Conservation (phyloP, 2,797 vertebrate genomes). For the Neopelma chrysocephalum region DNA sequence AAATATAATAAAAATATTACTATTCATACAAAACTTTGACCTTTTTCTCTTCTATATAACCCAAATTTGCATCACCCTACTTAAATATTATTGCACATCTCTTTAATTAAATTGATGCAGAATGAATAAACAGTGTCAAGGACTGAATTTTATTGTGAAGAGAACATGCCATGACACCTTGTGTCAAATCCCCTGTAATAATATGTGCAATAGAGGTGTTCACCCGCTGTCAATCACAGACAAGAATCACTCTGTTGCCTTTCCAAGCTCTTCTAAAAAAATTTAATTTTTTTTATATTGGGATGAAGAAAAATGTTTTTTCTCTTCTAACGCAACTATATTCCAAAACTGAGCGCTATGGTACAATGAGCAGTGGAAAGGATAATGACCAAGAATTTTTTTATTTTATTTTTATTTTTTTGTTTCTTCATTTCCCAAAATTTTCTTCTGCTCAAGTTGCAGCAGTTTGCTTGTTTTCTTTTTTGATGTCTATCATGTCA, state of each 20-base stretch:
- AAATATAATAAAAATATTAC: neutral
- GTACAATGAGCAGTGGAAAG: neutral
- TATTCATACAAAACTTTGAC: neutral
- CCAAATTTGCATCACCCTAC: neutral
- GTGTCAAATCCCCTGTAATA: neutral
- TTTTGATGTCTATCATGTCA: neutral
- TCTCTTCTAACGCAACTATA: neutral
- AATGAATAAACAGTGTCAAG: conserved; percentile 6
- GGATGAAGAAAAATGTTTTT: neutral
- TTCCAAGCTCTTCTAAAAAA: neutral
- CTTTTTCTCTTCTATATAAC: conserved; percentile 1
- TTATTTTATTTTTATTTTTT: neutral
- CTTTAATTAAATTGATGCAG: neutral
- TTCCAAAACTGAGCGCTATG: neutral
- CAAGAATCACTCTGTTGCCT: neutral
- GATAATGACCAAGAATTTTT: neutral
- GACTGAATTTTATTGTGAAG: neutral
- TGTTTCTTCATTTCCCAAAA: accelerated
- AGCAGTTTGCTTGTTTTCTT: neutral
- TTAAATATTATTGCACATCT: neutral
- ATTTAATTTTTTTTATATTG: neutral
- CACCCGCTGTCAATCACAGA: neutral
- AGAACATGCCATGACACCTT: neutral
- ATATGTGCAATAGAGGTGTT: neutral
- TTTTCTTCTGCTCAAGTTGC: neutral